Base-by-base conservation (phyloP, 2,888 invertebrate genomes). In the Drosophila emarginata region DNA sequence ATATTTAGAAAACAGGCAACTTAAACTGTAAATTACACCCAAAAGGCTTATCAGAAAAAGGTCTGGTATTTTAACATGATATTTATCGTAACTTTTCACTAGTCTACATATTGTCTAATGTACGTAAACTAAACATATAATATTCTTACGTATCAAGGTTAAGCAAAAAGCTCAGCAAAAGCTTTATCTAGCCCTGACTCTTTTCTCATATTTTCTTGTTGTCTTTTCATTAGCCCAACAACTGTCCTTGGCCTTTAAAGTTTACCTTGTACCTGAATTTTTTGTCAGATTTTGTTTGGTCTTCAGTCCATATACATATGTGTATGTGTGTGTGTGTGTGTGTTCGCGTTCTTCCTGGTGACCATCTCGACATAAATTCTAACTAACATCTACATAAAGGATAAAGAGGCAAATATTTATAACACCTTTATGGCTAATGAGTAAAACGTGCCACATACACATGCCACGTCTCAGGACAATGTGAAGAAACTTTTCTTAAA, bases 391-490 rank as follows among this genome's bases (percentile, higher is more conserved):
- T 81, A 72, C 65, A 67, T 65, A 64, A 67, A 64, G 40, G 37
- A 11, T 57, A 39, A 15, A 32, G 21, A 59, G 15, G 58, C 45
- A 54, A 36, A 80, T 82, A 85, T 85, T 85, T 85, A 83, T 82
- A 79, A 79, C 78, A 78, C 83, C 80, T 79, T 78, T 72, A 67
- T 66, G 80, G 77, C 83, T 84, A 86, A 84, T 86, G 84, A 83
- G 78, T 74, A 77, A 84, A 84, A 84, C 86, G 86, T 84, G 84
- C 79, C 76, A 67, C 81, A 77, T 70, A 74, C 68, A 70, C 68
- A 66, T 61, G 57, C 68, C 66, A 57, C 56, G 32, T 36, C 37
- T 70, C 26, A 18, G 18, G 21, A 45, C 32, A 32, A 32, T 18
- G 21, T 14, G 6, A 45, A 45, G 45, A 12, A 45, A 21, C 6